These are phyloP conservation scores for Pyrrhura leucotis DNA, from an alignment of 2,797 vertebrate genomes.

Conservation along the genomic window DNA sequence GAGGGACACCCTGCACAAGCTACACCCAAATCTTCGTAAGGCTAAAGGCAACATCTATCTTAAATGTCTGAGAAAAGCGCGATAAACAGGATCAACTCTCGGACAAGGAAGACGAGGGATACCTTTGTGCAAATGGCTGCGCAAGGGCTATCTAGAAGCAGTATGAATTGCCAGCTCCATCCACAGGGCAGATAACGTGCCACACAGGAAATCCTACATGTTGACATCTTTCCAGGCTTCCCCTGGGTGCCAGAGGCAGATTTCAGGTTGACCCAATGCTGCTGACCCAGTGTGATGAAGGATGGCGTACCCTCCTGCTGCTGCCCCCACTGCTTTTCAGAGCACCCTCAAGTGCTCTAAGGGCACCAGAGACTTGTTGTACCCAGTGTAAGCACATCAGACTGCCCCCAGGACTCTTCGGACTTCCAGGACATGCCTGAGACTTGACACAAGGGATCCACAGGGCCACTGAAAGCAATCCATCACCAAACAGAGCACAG, in stretches of 20 bases:
- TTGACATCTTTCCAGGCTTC: not conserved
- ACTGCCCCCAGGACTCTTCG: not conserved
- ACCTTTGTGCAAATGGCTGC: not conserved
- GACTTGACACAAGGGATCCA: not conserved
- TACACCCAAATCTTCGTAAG: not conserved
- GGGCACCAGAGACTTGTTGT: not conserved
- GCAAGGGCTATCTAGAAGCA: not conserved
- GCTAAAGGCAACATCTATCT: not conserved
- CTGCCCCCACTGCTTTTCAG: fast-evolving
- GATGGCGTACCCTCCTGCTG: not conserved
- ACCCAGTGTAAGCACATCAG: fast-evolving
- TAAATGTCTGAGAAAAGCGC: not conserved
- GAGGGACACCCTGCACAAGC: not conserved
- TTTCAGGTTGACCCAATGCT: not conserved
- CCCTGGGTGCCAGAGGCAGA: not conserved
- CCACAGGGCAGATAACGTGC: not conserved
- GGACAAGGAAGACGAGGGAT: not conserved
- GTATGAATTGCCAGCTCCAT: fast-evolving
- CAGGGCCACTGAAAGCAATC: not conserved
- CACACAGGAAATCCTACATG: fast-evolving
- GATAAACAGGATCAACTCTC: not conserved
- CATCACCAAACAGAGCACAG: fast-evolving
- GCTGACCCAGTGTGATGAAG: not conserved
- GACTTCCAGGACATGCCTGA: not conserved
- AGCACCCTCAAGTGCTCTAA: not conserved